These are phyloP conservation scores for Panagrolaimus sp. DNA, from an alignment of 1,140 invertebrate genomes.

Conservation along the genomic window DNA sequence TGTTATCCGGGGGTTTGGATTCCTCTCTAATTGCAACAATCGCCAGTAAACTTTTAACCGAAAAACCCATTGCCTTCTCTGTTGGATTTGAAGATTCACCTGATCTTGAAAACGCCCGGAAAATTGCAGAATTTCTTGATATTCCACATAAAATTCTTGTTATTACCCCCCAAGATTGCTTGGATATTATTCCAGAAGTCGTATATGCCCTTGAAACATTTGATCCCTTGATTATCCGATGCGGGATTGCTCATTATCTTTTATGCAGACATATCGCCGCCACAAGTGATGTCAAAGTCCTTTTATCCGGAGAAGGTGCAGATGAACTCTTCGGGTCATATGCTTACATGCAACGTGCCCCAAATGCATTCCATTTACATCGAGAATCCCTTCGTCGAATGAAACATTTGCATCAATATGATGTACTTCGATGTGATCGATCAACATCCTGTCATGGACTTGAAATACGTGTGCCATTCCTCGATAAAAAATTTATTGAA, in stretches of 20 bases:
- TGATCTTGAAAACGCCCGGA: conserved; percentile 52
- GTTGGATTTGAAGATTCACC: conserved; percentile 59
- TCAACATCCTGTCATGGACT: conserved; percentile 58
- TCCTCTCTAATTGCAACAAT: conserved; percentile 55
- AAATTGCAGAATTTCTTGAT: conserved; percentile 49
- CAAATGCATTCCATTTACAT: conserved; percentile 51
- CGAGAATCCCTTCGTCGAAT: conserved; percentile 54
- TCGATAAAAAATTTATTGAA: conserved; percentile 57
- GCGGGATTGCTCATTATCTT: conserved; percentile 55
- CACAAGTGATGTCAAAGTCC: conserved; percentile 56
- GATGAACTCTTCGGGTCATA: conserved; percentile 59
- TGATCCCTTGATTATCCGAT: conserved; percentile 57
- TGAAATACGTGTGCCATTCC: conserved; percentile 57
- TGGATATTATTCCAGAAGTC: conserved; percentile 56
- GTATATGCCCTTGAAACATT: conserved; percentile 58
- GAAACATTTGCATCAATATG: conserved; percentile 54
- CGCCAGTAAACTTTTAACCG: conserved; percentile 37
- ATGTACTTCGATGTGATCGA: conserved; percentile 56
- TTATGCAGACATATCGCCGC: conserved; percentile 55
- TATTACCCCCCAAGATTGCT: conserved; percentile 55
- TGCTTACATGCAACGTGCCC: conserved; percentile 56
- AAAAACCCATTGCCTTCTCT: conserved; percentile 55
- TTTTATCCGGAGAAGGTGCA: conserved; percentile 57
- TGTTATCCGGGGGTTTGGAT: conserved; percentile 57
- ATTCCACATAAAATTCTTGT: conserved; percentile 54